A percentile compares a stretch with the other conserved stretches of the same genome.
These are phyloP conservation scores for Chrysopilus asiliformis DNA, from an alignment of 2,888 invertebrate genomes.

Conservation along the genomic window DNA sequence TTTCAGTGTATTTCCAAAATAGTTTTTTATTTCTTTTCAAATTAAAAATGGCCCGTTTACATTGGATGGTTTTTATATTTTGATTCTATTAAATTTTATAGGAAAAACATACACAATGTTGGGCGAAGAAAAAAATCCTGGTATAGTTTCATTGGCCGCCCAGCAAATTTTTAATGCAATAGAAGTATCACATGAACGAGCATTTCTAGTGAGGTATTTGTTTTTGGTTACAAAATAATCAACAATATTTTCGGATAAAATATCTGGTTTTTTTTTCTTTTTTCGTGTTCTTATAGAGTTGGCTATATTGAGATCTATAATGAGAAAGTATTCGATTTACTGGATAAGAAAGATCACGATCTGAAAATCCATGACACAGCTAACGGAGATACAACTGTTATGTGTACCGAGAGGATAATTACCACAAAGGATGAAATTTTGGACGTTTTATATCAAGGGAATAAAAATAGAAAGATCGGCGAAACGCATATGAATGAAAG, in stretches of 20 bases:
- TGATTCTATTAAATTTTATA: slow-evolving; percentile 11
- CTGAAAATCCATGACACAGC: slow-evolving; percentile 51
- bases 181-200: slow-evolving; percentile 45
- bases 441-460: slow-evolving; percentile 46
- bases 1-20: too few species aligned
- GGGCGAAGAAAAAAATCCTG: slow-evolving; percentile 52
- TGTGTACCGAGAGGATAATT: slow-evolving; percentile 50
- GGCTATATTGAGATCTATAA: slow-evolving; percentile 84
- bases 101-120: slow-evolving; percentile 71
- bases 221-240: too few species aligned
- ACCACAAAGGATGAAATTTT: slow-evolving; percentile 48
- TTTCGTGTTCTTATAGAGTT: slow-evolving; percentile 57
- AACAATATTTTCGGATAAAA: too few species aligned
- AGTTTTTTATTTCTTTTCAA: too few species aligned
- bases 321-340: slow-evolving; percentile 65
- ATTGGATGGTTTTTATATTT: too few species aligned
- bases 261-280: too few species aligned
- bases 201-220: slow-evolving; percentile 58
- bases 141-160: slow-evolving; percentile 62
- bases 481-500: slow-evolving; percentile 79
- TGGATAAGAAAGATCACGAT: slow-evolving; percentile 45
- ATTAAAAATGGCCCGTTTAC: too few species aligned
- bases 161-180: slow-evolving; percentile 56
- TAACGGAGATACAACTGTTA: slow-evolving; percentile 48
- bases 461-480: slow-evolving; percentile 56